These are phyloP conservation scores for Anhinga anhinga DNA, from an alignment of 2,113 vertebrate genomes.

Conservation along the genomic window DNA sequence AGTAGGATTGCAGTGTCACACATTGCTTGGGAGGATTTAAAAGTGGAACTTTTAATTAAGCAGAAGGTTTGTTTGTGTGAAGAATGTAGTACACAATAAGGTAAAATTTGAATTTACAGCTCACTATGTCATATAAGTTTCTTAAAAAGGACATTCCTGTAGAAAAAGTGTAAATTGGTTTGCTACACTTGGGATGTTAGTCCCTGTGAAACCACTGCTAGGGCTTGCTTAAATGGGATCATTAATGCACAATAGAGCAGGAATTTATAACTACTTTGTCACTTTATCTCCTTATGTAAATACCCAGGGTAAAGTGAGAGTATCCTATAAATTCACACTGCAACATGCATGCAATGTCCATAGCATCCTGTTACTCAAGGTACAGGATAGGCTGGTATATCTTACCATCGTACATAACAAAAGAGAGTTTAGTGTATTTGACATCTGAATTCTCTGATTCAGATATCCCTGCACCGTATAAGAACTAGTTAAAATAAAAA, in stretches of 20 bases:
- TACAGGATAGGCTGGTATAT: background rate
- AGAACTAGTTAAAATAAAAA: background rate
- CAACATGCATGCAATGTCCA: background rate
- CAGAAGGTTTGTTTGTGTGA: background rate
- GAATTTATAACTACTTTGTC: background rate
- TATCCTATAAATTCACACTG: background rate
- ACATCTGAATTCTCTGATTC: background rate
- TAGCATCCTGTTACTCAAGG: background rate
- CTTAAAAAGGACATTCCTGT: background rate
- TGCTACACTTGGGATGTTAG: background rate
- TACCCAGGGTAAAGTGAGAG: background rate
- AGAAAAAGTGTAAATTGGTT: background rate
- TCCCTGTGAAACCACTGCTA: background rate
- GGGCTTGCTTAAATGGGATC: background rate
- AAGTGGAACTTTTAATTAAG: background rate
- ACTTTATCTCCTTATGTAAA: background rate
- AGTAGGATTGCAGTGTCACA: background rate
- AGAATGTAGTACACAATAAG: background rate
- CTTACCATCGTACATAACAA: background rate
- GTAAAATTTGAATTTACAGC: background rate
- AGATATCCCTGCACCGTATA: background rate
- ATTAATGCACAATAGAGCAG: background rate
- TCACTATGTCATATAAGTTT: background rate
- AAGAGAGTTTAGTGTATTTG: background rate
- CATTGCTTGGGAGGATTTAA: background rate